Evolutionary conservation across 2,797 vertebrate species (phyloP), one percentile per base, ranked within the genome.

Genomic region (Xenentodon cancila): DNA sequence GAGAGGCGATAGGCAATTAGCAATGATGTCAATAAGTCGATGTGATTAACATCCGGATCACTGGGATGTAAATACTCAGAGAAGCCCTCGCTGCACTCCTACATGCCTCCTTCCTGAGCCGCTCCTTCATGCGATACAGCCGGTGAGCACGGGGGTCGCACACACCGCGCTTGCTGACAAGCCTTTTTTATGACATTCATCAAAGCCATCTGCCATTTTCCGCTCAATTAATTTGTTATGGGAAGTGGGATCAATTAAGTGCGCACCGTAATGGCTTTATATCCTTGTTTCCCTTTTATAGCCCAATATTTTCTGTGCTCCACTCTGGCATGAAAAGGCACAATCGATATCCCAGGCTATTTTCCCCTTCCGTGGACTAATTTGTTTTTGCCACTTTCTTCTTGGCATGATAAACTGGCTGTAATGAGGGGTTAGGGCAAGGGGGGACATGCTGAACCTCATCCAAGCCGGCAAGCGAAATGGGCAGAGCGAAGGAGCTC

Each of bases 121-220:
- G 79, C 77, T 77, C 70, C 72, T 79, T 65, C 75, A 59, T 64
- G 78, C 43, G 75, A 64, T 58, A 13, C 68, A 68, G 68, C 22
- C 27, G 52, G 57, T 25, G 75, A 80, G 82, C 56, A 53, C 60
- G 50, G 53, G 79, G 90, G 77, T 84, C 62, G 87, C 74, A 79
- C 82, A 69, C 77, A 59, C 72, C 52, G 22, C 75, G 73, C 86
- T 76, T 89, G 91, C 91, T 92, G 92, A 93, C 92, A 88, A 91
- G 90, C 78, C 86, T 86, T 85, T 89, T 93, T 93, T 93, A 93
- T 91, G 90, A 91, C 85, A 86, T 89, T 89, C 90, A 92, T 92
- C 89, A 92, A 90, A 92, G 88, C 92, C 92, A 93, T 94, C 92
- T 93, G 92, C 91, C 91, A 93, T 93, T 94, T 94, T 93, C 92